Evolutionary conservation across 1,140 invertebrate genomes (phyloP), one percentile per base, ranked within the genome.

Genomic region (Tetranychus urticae): DNA sequence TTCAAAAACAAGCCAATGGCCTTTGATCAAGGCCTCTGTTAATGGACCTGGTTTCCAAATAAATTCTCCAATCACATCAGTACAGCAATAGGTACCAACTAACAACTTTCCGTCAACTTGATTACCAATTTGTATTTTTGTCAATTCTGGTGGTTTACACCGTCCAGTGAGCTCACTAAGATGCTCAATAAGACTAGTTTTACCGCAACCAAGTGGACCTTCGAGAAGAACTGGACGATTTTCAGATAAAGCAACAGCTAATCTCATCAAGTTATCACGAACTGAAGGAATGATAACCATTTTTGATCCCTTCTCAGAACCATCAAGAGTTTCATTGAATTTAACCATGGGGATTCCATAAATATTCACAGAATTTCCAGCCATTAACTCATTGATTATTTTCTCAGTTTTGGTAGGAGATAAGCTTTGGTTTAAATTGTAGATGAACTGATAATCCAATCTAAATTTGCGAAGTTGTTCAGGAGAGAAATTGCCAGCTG

Each of bases 81-180:
- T 94, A 71, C 93, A 97, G 65, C 83, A 78, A 74, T 98, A 97
- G 36, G 86, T 86, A 6, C 94, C 94, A 12, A 98, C 72, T 14
- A 98, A 71, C 76, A 90, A 85, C 75, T 93, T 89, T 57, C 88
- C 86, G 71, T 98, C 94, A n/a, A 89, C 92, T 73, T 98, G 90
- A 75, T 98, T 92, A 3, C 91, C 89, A 5, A 98, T 74, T 70
- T 98, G 93, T 37, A 98, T 81, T 73, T 86, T 88, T 54, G 86
- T 68, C 8, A 80, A 67, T 8, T 76, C 62, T 1, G 75, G 74
- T 42, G 70, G 67, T 34, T 66, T 60, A 34, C 64, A 75, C 47
- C 82, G 76, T 14, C 88, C 85, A 2, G 85, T 91, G 64, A 85
- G 70, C 36, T 74, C 69, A 10, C 90, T 88, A 57, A 97, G 73